Evolutionary conservation across 1,140 invertebrate genomes (phyloP).

Genomic region (Eupeodes corollae): DNA sequence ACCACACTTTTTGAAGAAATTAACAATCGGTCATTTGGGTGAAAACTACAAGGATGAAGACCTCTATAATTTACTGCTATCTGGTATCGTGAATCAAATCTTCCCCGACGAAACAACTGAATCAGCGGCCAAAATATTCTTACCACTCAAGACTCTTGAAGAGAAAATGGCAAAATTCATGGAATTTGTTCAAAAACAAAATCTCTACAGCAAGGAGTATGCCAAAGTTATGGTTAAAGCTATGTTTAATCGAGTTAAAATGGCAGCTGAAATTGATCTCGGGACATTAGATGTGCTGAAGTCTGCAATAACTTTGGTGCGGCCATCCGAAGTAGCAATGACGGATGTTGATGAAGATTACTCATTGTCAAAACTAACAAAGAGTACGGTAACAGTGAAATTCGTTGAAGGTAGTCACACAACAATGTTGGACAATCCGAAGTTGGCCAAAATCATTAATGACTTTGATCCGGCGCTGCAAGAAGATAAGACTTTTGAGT

Average conservation of each 20-base stretch:
- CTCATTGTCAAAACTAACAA: conserved; percentile 44
- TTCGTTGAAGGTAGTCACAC: conserved; percentile 59
- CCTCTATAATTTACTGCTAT: conserved; percentile 45
- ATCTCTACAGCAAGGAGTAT: conserved; percentile 41
- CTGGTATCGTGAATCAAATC: conserved; percentile 41
- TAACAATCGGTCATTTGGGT: conserved; percentile 34
- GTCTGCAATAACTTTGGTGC: conserved; percentile 49
- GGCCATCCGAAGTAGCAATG: conserved; percentile 44
- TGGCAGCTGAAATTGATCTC: conserved; percentile 43
- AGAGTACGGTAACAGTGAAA: conserved; percentile 41
- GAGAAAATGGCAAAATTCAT: conserved; percentile 25
- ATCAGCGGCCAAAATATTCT: conserved; percentile 35
- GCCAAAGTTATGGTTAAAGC: conserved; percentile 37
- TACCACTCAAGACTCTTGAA: conserved; percentile 17
- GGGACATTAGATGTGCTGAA: conserved; percentile 32
- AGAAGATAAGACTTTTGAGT: conserved; percentile 30
- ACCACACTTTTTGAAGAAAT: conserved; percentile 42
- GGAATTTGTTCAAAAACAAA: conserved; percentile 26
- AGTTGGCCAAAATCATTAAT: conserved; percentile 51
- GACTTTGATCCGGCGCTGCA: conserved; percentile 25
- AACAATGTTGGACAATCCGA: conserved; percentile 53
- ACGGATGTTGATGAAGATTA: conserved; percentile 49
- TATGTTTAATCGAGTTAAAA: conserved; percentile 46
- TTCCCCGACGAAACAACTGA: conserved; percentile 44
- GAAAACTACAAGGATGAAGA: conserved; percentile 37